Evolutionary conservation across 2,888 invertebrate species (phyloP), one percentile per base, ranked within the genome.

Genomic region (Hydriomena furcata): DNA sequence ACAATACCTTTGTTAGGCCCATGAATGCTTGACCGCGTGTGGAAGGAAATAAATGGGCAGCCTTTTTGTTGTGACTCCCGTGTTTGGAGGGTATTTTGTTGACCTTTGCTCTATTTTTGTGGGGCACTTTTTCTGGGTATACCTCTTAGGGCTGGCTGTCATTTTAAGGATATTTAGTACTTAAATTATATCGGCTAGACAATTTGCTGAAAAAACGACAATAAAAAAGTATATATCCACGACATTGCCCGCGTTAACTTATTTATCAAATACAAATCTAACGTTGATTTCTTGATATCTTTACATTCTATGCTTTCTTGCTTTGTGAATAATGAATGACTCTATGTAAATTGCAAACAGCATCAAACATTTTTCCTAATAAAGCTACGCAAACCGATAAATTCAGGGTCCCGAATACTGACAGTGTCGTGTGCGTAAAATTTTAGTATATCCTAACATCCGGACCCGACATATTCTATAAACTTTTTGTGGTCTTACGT

Each of bases 11-110:
- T 63, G 64, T 60, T 38, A 47, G 50, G 53, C 42, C 43, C 57
- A 58, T 65, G 63, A 66, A 65, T 66, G 63, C 65, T 61, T 55
- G 63, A 45, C 53, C 48, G 65, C 61, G 61, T 66, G 64, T 66
- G 67, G 65, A 68, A 70, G 71, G 66, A 71, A n/a, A 71, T 68
- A 69, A 65, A 66, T 63, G 63, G 60, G n/a, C 7, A 34, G 21
- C 28, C 28, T 45, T 44, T 37, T 45, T 49, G 41, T 49, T 52
- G 38, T 38, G 38, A 43, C 30, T 38, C 34, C 20, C 0, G 13
- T 10, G 30, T 30, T 34, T n/a, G 17, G 41, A 45, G 30, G 28
- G 32, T 37, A 43, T 47, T 44, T 35, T 20, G 42, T 30, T 47
- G 24, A 30, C 45, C 58, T 44, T 41, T 27, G 37, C 13, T 45